phyloP scores from a whole-genome alignment of 2,888 invertebrate genomes.

The Encarsia formosa region DNA sequence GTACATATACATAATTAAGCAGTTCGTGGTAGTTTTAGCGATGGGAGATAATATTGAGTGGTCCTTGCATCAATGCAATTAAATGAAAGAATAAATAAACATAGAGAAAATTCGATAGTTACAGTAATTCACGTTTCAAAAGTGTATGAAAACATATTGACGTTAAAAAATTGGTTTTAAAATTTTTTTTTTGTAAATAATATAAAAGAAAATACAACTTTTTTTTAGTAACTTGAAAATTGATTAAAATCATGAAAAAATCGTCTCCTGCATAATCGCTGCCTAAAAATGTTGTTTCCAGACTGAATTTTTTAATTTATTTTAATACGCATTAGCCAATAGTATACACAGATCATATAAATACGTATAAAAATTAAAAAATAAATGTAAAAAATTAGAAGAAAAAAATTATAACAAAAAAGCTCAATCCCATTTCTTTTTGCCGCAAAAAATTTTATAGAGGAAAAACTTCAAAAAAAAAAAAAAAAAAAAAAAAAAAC shows the following conservation, averaged over 20 bases:
- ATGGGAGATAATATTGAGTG: slow-evolving; percentile 62
- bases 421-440: slow-evolving; percentile 11
- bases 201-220: too few relatives aligned
- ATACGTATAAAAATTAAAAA: neutral
- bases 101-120: slow-evolving; percentile 20
- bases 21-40: slow-evolving; percentile 46
- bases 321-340: slow-evolving; percentile 2
- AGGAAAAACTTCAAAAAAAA: too few relatives aligned
- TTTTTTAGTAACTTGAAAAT: too few relatives aligned
- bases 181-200: too few relatives aligned
- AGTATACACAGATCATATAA: slow-evolving; percentile 1
- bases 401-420: slow-evolving; percentile 7
- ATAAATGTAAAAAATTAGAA: neutral
- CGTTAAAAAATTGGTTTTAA: too few relatives aligned
- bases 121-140: slow-evolving; percentile 15
- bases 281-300: too few relatives aligned
- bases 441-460: too few relatives aligned
- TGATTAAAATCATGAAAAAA: too few relatives aligned
- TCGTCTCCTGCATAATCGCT: too few relatives aligned
- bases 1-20: slow-evolving; percentile 47
- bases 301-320: too few relatives aligned
- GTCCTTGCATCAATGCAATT: slow-evolving; percentile 66
- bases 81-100: slow-evolving; percentile 29
- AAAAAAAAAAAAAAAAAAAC: too few relatives aligned
- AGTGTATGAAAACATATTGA: slow-evolving; percentile 5